phyloP scores from a whole-genome alignment of 1,140 invertebrate species.

The Eriosoma lanigerum region DNA sequence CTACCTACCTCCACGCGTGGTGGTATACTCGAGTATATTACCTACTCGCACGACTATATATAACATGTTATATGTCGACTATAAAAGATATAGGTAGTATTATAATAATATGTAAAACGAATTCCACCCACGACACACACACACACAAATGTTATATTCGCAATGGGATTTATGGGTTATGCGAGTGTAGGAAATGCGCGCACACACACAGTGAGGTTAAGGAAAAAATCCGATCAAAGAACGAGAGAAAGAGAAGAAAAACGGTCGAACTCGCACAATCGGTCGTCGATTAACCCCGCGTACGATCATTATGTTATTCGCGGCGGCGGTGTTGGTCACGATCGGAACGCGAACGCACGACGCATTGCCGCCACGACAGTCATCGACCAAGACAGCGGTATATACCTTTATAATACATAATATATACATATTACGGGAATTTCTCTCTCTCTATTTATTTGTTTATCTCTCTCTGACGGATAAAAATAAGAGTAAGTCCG shows the following conservation, averaged over 20 bases:
- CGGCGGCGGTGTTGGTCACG: conserved; percentile 24
- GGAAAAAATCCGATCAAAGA: conserved; percentile 6
- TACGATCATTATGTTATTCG: conserved; percentile 26
- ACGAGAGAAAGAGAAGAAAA: neutral
- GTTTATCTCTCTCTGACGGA: neutral
- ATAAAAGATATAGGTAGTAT: neutral
- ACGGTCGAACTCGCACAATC: conserved; percentile 11
- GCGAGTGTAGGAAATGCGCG: too few species aligned
- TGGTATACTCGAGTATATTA: neutral
- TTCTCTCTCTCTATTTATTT: neutral
- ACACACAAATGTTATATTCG: neutral
- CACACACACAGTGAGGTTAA: neutral
- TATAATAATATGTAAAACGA: conserved; percentile 31
- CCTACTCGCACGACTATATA: neutral
- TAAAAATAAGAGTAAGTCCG: conserved; percentile 45
- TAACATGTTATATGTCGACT: neutral
- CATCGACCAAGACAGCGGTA: neutral
- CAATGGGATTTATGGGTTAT: conserved; percentile 29
- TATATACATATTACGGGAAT: neutral
- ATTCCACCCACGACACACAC: conserved; percentile 29
- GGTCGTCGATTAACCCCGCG: conserved; percentile 40
- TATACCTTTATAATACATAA: too few species aligned
- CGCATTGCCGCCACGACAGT: neutral
- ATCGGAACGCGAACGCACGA: conserved; percentile 27
- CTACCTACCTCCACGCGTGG: neutral